Percentiles rank a stretch among this genome's conserved stretches.
These are phyloP conservation scores for Glyphotaelius pellucidus DNA, from an alignment of 2,888 invertebrate genomes.

Conservation along the genomic window DNA sequence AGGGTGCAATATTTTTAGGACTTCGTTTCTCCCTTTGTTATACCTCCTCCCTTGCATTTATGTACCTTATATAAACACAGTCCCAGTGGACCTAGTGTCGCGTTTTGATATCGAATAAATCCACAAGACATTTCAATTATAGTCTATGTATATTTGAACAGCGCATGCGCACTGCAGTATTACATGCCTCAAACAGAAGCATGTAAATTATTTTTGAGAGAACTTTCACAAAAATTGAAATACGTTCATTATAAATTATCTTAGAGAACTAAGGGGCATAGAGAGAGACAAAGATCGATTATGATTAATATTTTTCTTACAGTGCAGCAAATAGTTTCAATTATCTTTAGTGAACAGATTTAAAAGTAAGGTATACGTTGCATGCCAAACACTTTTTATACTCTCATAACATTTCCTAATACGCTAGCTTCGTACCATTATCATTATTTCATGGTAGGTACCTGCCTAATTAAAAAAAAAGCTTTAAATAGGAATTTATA, in stretches of 20 bases:
- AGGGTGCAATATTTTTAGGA: neutral
- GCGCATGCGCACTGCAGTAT: neutral
- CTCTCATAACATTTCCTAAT: too few species aligned
- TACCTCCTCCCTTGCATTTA: neutral
- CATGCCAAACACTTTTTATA: too few species aligned
- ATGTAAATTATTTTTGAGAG: neutral
- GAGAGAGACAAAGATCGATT: too few species aligned
- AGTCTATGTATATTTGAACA: neutral
- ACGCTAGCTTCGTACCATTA: too few species aligned
- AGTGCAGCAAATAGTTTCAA: too few species aligned
- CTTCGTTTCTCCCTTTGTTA: neutral
- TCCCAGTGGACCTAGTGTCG: neutral
- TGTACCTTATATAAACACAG: neutral
- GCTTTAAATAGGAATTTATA: too few species aligned
- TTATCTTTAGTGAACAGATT: too few species aligned
- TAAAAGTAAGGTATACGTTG: too few species aligned
- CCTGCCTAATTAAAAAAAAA: too few species aligned
- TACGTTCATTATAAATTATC: neutral
- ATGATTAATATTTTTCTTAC: too few species aligned
- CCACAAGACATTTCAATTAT: neutral
- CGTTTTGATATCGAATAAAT: slow-evolving; percentile 12
- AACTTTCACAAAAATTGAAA: neutral
- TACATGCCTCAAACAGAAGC: neutral
- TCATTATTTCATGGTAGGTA: too few species aligned
- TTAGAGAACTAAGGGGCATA: neutral